These are phyloP conservation scores for Pica pica DNA, from an alignment of 2,113 vertebrate genomes.

Conservation along the genomic window DNA sequence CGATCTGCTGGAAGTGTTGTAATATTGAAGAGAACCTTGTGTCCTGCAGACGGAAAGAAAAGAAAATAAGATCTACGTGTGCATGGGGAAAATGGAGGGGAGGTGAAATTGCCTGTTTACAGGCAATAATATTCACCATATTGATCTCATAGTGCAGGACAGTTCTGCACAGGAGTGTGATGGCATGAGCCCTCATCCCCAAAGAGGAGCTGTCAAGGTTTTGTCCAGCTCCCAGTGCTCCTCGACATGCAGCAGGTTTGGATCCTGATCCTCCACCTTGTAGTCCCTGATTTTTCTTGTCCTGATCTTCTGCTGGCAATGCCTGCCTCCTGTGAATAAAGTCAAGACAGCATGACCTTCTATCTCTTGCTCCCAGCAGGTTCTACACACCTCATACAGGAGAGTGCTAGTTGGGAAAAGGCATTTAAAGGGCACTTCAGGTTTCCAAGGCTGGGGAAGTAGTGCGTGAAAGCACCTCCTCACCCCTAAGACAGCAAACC, in stretches of 20 bases:
- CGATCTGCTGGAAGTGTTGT: constrained; percentile 5
- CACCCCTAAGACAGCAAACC: neutral
- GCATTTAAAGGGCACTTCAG: neutral
- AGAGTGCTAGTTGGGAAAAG: neutral
- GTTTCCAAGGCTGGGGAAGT: neutral
- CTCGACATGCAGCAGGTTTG: neutral
- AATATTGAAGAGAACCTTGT: constrained; percentile 6
- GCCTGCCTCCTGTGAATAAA: neutral
- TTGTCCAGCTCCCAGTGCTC: neutral
- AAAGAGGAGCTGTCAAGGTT: neutral
- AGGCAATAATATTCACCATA: neutral
- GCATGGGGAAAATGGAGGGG: fast-evolving
- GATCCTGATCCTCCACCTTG: neutral
- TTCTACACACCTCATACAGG: neutral
- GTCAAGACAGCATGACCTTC: neutral
- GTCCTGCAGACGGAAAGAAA: neutral
- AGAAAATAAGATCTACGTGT: neutral
- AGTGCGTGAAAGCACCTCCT: neutral
- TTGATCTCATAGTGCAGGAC: fast-evolving
- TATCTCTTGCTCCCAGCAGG: neutral
- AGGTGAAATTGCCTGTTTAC: neutral
- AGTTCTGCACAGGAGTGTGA: neutral
- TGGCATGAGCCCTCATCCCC: neutral
- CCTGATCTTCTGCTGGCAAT: neutral
- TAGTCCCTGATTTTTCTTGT: neutral